A percentile compares a stretch with the other conserved stretches of the same genome.
Evolutionary conservation across 2,797 vertebrate genomes (phyloP).

Genomic region (Garrulus glandarius): DNA sequence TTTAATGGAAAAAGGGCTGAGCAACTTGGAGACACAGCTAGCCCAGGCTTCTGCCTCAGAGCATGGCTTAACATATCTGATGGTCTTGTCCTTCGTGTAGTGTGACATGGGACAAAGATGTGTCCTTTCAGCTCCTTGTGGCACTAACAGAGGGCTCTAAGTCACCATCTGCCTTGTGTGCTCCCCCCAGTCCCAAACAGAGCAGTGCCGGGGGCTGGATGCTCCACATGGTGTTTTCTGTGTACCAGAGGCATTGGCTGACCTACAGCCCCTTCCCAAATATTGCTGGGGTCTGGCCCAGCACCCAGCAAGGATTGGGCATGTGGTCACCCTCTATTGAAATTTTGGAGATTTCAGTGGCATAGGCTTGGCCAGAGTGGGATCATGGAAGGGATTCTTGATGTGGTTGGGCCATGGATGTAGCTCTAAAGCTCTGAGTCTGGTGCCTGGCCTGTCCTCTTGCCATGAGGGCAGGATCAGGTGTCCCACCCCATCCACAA

Average conservation of each 20-base stretch:
- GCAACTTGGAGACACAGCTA: not conserved
- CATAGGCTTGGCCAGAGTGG: not conserved
- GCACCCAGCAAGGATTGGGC: not conserved
- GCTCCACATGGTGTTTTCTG: not conserved
- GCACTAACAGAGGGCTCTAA: not conserved
- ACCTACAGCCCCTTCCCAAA: not conserved
- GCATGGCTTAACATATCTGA: not conserved
- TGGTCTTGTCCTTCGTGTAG: accelerated
- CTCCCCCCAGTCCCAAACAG: not conserved
- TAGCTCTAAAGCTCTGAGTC: not conserved
- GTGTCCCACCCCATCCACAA: not conserved
- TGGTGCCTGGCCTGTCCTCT: not conserved
- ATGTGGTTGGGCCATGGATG: not conserved
- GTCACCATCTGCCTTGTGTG: not conserved
- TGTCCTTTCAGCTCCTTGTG: not conserved
- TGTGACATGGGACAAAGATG: not conserved
- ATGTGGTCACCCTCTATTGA: not conserved
- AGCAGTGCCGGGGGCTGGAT: not conserved
- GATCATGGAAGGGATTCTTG: not conserved
- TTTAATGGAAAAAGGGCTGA: not conserved
- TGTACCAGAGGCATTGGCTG: not conserved
- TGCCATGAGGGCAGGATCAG: not conserved
- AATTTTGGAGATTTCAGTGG: not conserved
- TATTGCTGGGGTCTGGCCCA: not conserved
- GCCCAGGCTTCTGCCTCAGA: not conserved